Evolutionary conservation across 35 echinoderm and acorn worm genomes (phyloP).

Genomic region (Diadema setosum): DNA sequence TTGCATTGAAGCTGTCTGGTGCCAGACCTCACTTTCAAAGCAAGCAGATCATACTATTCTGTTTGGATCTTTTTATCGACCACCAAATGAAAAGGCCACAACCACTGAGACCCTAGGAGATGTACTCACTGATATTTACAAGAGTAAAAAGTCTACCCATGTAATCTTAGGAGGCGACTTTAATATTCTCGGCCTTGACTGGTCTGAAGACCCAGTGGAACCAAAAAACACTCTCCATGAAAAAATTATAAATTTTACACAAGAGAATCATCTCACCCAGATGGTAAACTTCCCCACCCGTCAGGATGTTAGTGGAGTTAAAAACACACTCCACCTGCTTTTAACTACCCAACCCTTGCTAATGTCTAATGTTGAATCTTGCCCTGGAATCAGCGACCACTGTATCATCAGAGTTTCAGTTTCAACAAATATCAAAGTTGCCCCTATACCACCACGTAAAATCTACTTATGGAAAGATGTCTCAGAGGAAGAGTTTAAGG

Average conservation of each 20-base stretch:
- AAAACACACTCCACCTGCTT: neutral
- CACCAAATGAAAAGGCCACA: neutral
- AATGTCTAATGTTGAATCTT: too few species aligned
- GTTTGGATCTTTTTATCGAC: neutral
- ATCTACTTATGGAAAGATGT: too few species aligned
- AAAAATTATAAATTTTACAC: neutral
- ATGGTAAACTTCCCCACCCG: neutral
- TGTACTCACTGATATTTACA: neutral
- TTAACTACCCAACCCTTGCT: neutral
- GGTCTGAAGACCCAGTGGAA: neutral
- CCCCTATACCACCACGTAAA: too few species aligned
- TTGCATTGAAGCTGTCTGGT: neutral
- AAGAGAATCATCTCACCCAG: neutral
- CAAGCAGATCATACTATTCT: neutral
- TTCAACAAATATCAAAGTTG: too few species aligned
- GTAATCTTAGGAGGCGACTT: neutral
- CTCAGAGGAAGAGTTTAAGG: neutral
- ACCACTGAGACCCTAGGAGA: neutral
- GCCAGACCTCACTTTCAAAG: neutral
- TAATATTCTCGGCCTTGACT: neutral
- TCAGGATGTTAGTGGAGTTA: neutral
- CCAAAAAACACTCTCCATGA: neutral
- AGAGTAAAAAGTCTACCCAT: neutral
- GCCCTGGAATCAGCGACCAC: too few species aligned
- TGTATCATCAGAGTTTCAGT: too few species aligned